These are phyloP conservation scores for Calliphora vomitoria DNA, from an alignment of 2,888 invertebrate species.

Conservation along the genomic window DNA sequence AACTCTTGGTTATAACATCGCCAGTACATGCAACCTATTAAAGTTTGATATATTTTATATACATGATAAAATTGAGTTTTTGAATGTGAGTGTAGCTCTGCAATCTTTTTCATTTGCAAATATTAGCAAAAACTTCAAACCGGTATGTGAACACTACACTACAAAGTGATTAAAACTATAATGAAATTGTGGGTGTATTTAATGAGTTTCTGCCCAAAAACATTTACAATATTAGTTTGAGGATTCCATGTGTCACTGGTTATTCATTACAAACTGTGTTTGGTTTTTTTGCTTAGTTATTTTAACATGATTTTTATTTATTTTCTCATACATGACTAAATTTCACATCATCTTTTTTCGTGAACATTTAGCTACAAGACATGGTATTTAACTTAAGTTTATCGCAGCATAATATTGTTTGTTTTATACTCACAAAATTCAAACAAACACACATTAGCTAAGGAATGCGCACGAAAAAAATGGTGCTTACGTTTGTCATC, in stretches of 20 bases:
- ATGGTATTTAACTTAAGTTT: slow-evolving; percentile 23
- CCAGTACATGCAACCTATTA: too few species aligned
- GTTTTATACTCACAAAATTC: neutral
- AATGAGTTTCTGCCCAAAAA: neutral
- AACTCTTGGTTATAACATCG: too few species aligned
- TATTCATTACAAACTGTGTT: neutral
- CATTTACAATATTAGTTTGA: neutral
- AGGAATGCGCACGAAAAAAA: too few species aligned
- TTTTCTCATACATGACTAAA: slow-evolving; percentile 23
- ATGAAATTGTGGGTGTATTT: neutral
- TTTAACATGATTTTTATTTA: slow-evolving; percentile 28
- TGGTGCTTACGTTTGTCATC: too few species aligned
- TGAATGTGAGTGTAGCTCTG: too few species aligned
- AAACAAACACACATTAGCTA: neutral
- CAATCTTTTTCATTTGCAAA: too few species aligned
- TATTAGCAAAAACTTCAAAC: too few species aligned
- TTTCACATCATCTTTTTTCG: neutral
- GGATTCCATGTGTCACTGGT: slow-evolving; percentile 21
- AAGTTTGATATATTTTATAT: too few species aligned
- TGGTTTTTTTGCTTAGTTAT: neutral
- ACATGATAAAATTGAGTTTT: too few species aligned
- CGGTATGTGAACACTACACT: neutral
- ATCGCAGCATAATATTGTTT: slow-evolving; percentile 15
- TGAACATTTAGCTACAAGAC: neutral
- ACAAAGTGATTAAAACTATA: neutral